These are phyloP conservation scores for Heliconius melpomene DNA, from an alignment of 1,140 invertebrate genomes.

Conservation along the genomic window DNA sequence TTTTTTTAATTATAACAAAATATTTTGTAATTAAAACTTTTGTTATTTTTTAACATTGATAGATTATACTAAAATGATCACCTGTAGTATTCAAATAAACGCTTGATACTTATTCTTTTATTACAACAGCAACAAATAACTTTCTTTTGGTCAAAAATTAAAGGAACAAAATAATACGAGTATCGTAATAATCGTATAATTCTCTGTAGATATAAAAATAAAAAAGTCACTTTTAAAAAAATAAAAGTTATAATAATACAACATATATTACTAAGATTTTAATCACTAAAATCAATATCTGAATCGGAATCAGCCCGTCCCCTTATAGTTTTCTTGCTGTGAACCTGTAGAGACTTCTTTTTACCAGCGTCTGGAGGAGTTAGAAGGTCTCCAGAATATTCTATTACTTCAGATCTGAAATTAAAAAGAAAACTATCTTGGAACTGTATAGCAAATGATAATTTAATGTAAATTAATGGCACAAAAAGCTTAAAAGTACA, in stretches of 20 bases:
- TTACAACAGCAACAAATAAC: not conserved
- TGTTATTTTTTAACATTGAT: no score
- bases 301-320: conserved; percentile 83
- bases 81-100: not conserved
- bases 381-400: conserved; percentile 90
- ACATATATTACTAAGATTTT: conserved; percentile 18
- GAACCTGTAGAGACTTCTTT: conserved; percentile 74
- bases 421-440: not conserved
- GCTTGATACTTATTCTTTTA: not conserved
- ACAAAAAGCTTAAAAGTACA: no score
- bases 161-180: no score
- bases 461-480: no score
- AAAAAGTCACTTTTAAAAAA: not conserved
- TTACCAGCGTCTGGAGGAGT: conserved; percentile 84
- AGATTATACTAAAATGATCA: no score
- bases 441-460: no score
- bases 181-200: no score
- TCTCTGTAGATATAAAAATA: not conserved
- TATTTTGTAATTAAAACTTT: no score
- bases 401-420: conserved; percentile 84
- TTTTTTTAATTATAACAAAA: no score
- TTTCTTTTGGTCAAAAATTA: not conserved
- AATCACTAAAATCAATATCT: conserved; percentile 83
- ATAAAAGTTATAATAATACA: not conserved
- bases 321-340: conserved; percentile 85